Percentiles rank a stretch among this genome's conserved stretches.
Evolutionary conservation across 2,113 vertebrate genomes (phyloP).

Genomic region (Corvus cornix): DNA sequence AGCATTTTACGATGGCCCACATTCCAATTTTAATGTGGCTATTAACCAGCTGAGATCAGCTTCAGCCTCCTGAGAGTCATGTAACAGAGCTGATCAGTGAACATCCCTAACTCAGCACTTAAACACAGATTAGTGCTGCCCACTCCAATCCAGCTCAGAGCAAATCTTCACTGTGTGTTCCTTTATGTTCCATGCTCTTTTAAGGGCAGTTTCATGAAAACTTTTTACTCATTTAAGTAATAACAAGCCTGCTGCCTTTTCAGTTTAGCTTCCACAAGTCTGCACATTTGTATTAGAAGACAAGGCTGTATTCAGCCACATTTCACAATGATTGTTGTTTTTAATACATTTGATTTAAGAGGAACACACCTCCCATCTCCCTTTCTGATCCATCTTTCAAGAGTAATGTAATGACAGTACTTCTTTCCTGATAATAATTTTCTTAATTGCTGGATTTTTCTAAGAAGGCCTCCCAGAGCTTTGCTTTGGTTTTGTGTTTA

Average conservation of each 20-base stretch:
- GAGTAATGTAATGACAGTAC: not conserved
- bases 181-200: not conserved
- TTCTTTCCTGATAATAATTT: not conserved
- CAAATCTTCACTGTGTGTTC: not conserved
- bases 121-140: not conserved
- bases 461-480: not conserved
- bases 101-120: not conserved
- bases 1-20: not conserved
- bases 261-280: not conserved
- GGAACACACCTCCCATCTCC: not conserved
- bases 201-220: not conserved
- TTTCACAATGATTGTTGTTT: not conserved
- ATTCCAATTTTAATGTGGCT: not conserved
- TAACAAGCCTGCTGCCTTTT: not conserved
- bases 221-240: not conserved
- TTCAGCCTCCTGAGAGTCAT: not conserved
- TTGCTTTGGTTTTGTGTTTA: constrained; percentile 16
- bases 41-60: not conserved
- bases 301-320: not conserved
- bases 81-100: not conserved
- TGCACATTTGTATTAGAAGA: not conserved
- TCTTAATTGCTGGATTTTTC: not conserved
- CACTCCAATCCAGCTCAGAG: not conserved
- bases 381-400: constrained; percentile 25
- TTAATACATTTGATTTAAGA: not conserved